Conservation (phyloP, 2,113 vertebrate genomes). For the Aphyosemion australe region DNA sequence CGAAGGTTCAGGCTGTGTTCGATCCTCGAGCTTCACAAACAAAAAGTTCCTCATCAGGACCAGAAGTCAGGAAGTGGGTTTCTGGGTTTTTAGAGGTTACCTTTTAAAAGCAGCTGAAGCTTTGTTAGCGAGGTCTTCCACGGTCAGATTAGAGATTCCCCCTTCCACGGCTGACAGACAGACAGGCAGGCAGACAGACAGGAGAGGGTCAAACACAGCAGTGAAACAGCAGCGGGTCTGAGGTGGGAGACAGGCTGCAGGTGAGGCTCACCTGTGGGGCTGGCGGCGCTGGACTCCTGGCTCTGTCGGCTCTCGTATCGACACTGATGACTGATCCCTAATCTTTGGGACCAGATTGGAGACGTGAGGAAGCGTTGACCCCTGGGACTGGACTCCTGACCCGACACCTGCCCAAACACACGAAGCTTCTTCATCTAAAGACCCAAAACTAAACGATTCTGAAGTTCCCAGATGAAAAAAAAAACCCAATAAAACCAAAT, state of each 20-base stretch:
- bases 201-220: neutral
- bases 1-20: constrained; percentile 85
- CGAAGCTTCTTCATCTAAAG: neutral
- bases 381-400: constrained; percentile 86
- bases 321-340: constrained; percentile 90
- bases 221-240: too few relatives aligned
- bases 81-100: constrained; percentile 15
- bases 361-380: constrained; percentile 85
- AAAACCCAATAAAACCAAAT: neutral
- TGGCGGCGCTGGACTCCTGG: neutral
- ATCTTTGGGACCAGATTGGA: constrained; percentile 90
- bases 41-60: too few relatives aligned
- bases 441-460: neutral
- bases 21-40: constrained; percentile 71
- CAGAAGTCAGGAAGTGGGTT: too few relatives aligned
- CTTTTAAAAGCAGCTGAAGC: constrained; percentile 4
- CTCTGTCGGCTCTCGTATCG: constrained; percentile 78
- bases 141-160: constrained; percentile 32
- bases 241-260: too few relatives aligned
- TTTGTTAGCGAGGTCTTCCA: constrained; percentile 12
- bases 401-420: constrained; percentile 85
- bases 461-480: neutral
- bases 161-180: constrained; percentile 33
- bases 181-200: constrained; percentile 4
- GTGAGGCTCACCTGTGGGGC: constrained; percentile 29